Evolutionary conservation across 2,888 invertebrate species (phyloP), one percentile per base, ranked within the genome.

Genomic region (Pycnomerus fuliginosus): DNA sequence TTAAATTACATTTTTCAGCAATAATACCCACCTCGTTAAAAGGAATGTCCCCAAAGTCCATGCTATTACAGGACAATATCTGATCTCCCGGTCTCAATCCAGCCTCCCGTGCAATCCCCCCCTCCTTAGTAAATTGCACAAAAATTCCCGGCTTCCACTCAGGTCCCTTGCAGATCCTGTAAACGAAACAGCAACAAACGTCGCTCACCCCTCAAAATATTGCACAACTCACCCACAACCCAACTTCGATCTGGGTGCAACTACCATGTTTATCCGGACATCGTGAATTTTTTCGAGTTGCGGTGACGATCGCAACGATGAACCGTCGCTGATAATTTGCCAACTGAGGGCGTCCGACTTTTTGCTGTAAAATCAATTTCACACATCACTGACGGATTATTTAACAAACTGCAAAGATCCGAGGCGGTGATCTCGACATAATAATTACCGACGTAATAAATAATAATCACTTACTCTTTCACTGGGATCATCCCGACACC

Each of bases 401-500:
- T n/a, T n/a, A n/a, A n/a, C n/a, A n/a, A n/a, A n/a, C 3, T 30
- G 1, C 2, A 2, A 15, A 15, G 7, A n/a, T 14, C 16, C 1
- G 17, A 11, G 20, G 20, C 10, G 25, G 25, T 25, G 20, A 20
- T 20, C 8, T 7, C 20, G 20, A 7, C 20, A 7, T 20, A 8
- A 20, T 7, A 20, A 20, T 20, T 8, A 8, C 20, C 20, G 20
- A 8, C 20, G 33, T 44, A 44, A 38, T 28, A 34, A 43, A 41
- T 38, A 37, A 13, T 28, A 28, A 28, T 3, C 68, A 87, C 92
- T 89, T 78, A 92, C 92, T 92, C 91, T 83, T 90, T 91, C 20
- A 91, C 84, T 45, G 94, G 94, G 66, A 95, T 80, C 90, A 94
- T 92, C 56, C 93, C 94, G 57, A 93, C 90, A 77, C 89, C 90